Conservation (phyloP, 2,113 vertebrate species). For the Neolamprologus devosi region DNA sequence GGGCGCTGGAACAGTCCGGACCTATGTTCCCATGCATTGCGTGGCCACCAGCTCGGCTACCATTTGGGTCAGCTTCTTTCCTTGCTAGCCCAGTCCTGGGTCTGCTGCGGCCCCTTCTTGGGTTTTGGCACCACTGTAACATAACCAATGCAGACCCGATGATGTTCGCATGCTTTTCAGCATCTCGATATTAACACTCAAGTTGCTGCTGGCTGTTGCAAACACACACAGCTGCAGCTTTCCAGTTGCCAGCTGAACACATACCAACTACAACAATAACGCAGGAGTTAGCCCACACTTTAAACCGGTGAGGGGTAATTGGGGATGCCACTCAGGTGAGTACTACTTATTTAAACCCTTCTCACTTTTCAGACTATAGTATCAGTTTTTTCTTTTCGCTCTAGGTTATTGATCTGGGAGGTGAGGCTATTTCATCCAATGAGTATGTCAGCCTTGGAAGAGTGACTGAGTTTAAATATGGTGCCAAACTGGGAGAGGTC, state of each 20-base stretch:
- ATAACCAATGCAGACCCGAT: not conserved
- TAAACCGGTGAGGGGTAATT: not conserved
- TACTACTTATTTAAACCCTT: not conserved
- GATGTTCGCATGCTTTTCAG: not conserved
- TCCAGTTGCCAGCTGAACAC: not conserved
- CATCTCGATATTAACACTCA: not conserved
- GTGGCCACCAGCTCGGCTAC: not conserved
- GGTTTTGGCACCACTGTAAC: not conserved
- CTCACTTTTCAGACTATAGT: not conserved
- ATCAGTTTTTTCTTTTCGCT: not conserved
- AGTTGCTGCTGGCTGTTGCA: not conserved
- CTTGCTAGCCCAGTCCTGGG: not conserved
- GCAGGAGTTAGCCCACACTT: not conserved
- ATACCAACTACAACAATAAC: not conserved
- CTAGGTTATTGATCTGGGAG: constrained; percentile 89
- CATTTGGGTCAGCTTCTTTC: not conserved
- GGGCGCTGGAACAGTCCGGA: not conserved
- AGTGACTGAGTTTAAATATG: constrained; percentile 91
- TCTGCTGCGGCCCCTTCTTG: not conserved
- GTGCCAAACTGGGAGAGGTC: constrained; percentile 79
- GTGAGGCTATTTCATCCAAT: constrained; percentile 65
- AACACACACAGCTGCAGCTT: not conserved
- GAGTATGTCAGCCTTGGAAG: constrained; percentile 72
- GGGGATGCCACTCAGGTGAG: not conserved
- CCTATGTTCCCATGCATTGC: not conserved